A percentile compares a stretch with the other conserved stretches of the same genome.
phyloP scores from a whole-genome alignment of 2,888 invertebrate species.

The Arctia plantaginis region DNA sequence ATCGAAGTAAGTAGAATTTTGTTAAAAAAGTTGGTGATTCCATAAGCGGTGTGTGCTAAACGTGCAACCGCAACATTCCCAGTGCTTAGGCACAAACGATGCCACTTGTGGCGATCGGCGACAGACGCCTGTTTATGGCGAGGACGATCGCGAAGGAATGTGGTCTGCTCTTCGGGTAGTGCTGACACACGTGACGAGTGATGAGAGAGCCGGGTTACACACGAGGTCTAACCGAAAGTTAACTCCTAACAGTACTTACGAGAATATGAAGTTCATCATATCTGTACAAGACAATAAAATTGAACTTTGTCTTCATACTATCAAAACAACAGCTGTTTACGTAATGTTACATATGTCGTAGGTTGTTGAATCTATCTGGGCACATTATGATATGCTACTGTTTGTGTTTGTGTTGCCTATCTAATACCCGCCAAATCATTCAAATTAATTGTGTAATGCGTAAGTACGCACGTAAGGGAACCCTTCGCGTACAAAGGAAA shows the following conservation, averaged over 20 bases:
- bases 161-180: constrained; percentile 58
- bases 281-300: background rate
- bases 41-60: constrained; percentile 77
- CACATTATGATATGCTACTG: background rate
- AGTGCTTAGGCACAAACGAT: constrained; percentile 58
- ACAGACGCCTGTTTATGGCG: constrained; percentile 77
- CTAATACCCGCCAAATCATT: background rate
- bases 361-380: background rate
- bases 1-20: constrained; percentile 53
- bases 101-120: constrained; percentile 71
- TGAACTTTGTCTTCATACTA: background rate
- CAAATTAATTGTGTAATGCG: background rate
- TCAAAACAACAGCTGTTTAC: background rate
- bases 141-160: constrained; percentile 82
- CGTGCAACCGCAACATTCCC: constrained; percentile 74
- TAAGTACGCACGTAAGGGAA: background rate
- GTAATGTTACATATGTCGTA: background rate
- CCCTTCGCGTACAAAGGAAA: no score
- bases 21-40: constrained; percentile 65
- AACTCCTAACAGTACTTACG: background rate
- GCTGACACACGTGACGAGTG: constrained; percentile 52
- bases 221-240: background rate
- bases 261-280: background rate
- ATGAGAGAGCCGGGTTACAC: constrained; percentile 31
- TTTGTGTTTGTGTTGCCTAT: background rate